Evolutionary conservation across 1,140 invertebrate species (phyloP).

Genomic region (Chironomus tepperi): DNA sequence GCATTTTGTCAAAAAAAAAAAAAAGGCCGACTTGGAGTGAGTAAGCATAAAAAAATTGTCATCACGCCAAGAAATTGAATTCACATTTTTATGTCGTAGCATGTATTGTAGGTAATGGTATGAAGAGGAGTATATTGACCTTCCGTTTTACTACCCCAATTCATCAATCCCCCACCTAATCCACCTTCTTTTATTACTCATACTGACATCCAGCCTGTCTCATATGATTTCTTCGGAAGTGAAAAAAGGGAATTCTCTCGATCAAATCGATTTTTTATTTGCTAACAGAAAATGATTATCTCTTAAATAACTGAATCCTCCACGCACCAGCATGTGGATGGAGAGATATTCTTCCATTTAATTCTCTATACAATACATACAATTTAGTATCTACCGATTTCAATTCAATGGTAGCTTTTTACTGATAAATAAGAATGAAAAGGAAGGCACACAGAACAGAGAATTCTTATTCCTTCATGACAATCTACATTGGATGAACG

Average conservation of each 20-base stretch:
- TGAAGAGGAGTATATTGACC: neutral
- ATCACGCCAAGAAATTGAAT: slow-evolving; percentile 3
- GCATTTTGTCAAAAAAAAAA: neutral
- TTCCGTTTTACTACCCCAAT: neutral
- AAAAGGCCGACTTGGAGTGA: neutral
- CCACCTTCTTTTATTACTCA: neutral
- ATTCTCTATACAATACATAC: neutral
- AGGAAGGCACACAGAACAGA: neutral
- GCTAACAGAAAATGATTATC: too few relatives aligned
- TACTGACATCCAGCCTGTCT: neutral
- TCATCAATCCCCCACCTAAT: neutral
- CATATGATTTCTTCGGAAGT: neutral
- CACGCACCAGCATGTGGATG: too few relatives aligned
- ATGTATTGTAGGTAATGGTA: neutral
- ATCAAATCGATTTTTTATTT: neutral
- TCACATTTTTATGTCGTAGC: neutral
- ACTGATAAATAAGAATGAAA: neutral
- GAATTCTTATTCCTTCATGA: neutral
- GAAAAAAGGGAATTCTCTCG: neutral
- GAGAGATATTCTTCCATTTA: neutral
- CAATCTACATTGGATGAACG: neutral
- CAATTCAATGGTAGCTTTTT: neutral
- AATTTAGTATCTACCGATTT: neutral
- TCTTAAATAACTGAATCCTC: too few relatives aligned
- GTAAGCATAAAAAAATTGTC: neutral